Percentiles rank a stretch among this genome's conserved stretches.
phyloP scores from a whole-genome alignment of 2,797 vertebrate genomes.

The Scleropages formosus region DNA sequence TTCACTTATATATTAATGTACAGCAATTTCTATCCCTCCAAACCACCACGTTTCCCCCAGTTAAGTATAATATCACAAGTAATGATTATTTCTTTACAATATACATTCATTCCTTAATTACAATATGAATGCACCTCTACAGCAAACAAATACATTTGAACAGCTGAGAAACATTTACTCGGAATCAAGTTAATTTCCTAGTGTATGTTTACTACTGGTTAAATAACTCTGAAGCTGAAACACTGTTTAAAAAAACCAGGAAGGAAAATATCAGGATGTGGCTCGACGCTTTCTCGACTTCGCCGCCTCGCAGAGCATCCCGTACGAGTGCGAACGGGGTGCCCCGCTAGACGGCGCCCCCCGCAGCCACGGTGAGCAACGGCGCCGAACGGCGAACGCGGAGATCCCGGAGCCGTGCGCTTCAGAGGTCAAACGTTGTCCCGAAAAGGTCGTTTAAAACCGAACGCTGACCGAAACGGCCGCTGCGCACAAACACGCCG shows the following conservation, averaged over 20 bases:
- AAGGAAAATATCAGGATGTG: constrained; percentile 24
- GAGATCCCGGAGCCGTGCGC: too few species aligned
- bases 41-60: constrained; percentile 33
- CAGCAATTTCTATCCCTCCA: constrained; percentile 33
- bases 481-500: neutral
- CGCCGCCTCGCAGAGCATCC: constrained; percentile 8
- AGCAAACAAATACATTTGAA: constrained; percentile 49
- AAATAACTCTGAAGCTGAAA: constrained; percentile 19
- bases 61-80: constrained; percentile 47
- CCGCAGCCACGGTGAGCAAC: too few species aligned
- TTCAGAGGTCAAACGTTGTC: constrained; percentile 27
- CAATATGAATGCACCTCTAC: constrained; percentile 47
- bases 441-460: constrained; percentile 20
- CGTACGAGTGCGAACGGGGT: constrained; percentile 8
- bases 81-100: constrained; percentile 41
- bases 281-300: constrained; percentile 17
- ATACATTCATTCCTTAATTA: constrained; percentile 60
- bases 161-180: constrained; percentile 54
- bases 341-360: too few species aligned
- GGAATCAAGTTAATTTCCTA: constrained; percentile 43
- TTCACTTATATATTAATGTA: constrained; percentile 50
- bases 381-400: too few species aligned
- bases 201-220: constrained; percentile 26
- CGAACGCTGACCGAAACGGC: constrained; percentile 33
- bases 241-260: constrained; percentile 22